Evolutionary conservation across 1,140 invertebrate genomes (phyloP), one percentile per base, ranked within the genome.

Genomic region (Belonocnema kinseyi): DNA sequence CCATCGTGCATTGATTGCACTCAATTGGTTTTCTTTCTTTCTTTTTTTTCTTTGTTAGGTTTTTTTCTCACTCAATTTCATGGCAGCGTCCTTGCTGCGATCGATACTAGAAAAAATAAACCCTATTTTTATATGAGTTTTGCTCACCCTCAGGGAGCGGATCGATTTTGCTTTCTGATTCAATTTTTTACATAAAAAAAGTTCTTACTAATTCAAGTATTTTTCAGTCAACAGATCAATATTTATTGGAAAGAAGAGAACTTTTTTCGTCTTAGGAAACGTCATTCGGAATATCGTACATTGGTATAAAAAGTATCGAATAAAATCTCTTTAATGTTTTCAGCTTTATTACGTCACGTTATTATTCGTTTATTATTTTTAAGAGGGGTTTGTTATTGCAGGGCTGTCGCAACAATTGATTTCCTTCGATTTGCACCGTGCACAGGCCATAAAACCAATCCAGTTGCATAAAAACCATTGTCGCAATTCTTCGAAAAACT

Each of bases 81-180:
- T 66, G 14, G 7, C n/a, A 13, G 17, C 3, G 54, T 56, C 26
- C 61, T 40, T 66, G 61, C 16, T 66, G 21, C 40, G 16, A 40
- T 66, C 61, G 40, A 33, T 66, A 66, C 10, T 33, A 66, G 33
- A 40, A 40, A 54, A 66, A 40, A 66, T 33, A n/a, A 13, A 61
- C 26, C 26, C 58, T 66, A 66, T 66, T 66, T 66, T 66, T 66
- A 66, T 33, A 66, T 40, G 26, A 66, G 26, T 66, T 66, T n/a
- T 33, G 40, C 6, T 13, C 14, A 40, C 3, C 14, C 61, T n/a
- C 0, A 66, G 13, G 26, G 14, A 40, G 13, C 12, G 14, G 12
- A 46, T 66, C 61, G 61, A 66, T 66, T 66, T 16, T 40, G 61
- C 14, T 46, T 26, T 66, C n/a, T 16, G 5, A 61, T 66, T 66